Evolutionary conservation across 2,888 invertebrate genomes (phyloP).

Genomic region (Hipparchia semele): DNA sequence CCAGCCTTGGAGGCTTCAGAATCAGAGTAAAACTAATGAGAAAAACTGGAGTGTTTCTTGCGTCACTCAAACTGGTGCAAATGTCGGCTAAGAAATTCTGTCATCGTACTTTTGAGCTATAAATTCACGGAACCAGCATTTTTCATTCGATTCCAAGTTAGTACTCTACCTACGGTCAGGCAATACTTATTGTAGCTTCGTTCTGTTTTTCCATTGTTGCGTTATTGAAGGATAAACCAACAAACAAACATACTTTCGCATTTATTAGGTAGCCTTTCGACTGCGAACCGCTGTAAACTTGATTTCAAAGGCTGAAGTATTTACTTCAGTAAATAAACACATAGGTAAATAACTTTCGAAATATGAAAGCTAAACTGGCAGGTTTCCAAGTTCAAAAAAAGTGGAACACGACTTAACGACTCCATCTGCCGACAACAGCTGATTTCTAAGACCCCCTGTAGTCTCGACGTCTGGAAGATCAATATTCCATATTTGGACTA

Average conservation of each 20-base stretch:
- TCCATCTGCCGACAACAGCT: slow-evolving; percentile 33
- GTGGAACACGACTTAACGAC: slow-evolving; percentile 29
- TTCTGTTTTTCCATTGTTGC: too few species aligned
- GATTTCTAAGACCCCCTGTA: not conserved
- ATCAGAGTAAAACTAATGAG: slow-evolving; percentile 20
- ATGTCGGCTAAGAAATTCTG: not conserved
- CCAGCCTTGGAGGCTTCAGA: not conserved
- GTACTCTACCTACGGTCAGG: not conserved
- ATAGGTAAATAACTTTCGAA: slow-evolving; percentile 20
- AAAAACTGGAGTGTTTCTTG: slow-evolving; percentile 19
- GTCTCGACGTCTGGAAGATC: not conserved
- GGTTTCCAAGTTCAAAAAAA: slow-evolving; percentile 32
- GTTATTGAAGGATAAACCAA: too few species aligned
- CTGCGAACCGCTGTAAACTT: too few species aligned
- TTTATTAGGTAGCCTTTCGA: too few species aligned
- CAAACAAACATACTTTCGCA: too few species aligned
- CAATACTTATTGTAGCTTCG: too few species aligned
- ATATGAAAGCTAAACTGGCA: slow-evolving; percentile 32
- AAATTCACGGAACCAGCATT: not conserved
- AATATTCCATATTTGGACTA: not conserved
- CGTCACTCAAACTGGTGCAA: slow-evolving; percentile 1
- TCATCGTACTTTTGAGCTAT: not conserved
- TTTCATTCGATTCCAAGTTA: not conserved
- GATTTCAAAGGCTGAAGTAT: too few species aligned
- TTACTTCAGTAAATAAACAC: not conserved